Percentiles rank a stretch among this genome's conserved stretches.
phyloP scores from a whole-genome alignment of 2,797 vertebrate genomes.

The Xiphophorus birchmanni region DNA sequence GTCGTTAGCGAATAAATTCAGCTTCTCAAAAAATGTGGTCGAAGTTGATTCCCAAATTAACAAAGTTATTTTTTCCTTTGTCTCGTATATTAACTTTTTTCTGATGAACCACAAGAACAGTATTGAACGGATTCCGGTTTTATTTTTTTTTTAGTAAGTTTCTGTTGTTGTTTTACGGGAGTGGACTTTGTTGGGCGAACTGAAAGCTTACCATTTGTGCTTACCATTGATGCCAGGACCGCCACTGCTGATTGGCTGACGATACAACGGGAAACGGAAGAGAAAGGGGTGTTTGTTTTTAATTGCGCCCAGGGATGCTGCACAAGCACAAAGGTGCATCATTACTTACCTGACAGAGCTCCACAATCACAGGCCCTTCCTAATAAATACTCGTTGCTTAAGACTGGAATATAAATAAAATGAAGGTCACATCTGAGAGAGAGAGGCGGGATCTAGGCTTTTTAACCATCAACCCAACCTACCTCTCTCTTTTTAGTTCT shows the following conservation, averaged over 20 bases:
- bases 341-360: slow-evolving; percentile 74
- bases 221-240: background rate
- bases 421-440: slow-evolving; percentile 77
- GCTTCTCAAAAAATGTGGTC: background rate
- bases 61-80: background rate
- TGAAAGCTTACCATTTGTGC: background rate
- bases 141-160: background rate
- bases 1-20: background rate
- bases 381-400: slow-evolving; percentile 76
- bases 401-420: slow-evolving; percentile 74
- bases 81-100: background rate
- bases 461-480: slow-evolving; percentile 63
- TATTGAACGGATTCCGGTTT: background rate
- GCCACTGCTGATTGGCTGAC: background rate
- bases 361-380: slow-evolving; percentile 68
- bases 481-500: slow-evolving; percentile 48
- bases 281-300: slow-evolving; percentile 69
- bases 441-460: slow-evolving; percentile 68
- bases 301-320: slow-evolving; percentile 70
- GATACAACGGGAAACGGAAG: slow-evolving; percentile 42
- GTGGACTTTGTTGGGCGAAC: background rate
- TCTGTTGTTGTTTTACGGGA: background rate
- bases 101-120: background rate
- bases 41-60: background rate
- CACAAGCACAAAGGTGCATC: slow-evolving; percentile 74